Conservation (phyloP, 2,888 invertebrate species). For the Spodoptera picta region DNA sequence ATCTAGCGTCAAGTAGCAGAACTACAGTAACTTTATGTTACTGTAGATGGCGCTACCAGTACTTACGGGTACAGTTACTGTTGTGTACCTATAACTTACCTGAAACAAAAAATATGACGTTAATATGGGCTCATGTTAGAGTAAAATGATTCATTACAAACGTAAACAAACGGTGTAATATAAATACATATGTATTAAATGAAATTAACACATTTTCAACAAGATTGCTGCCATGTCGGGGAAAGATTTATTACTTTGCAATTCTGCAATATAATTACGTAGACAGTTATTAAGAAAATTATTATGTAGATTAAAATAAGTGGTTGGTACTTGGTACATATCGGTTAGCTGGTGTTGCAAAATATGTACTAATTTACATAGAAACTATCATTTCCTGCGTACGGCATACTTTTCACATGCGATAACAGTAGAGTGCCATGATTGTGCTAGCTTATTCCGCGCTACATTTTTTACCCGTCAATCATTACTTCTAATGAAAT, state of each 20-base stretch:
- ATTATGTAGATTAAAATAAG: conserved; percentile 53
- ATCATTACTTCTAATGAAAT: conserved; percentile 29
- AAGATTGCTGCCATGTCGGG: background rate
- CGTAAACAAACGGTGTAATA: no score
- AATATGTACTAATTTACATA: conserved; percentile 71
- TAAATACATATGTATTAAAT: no score
- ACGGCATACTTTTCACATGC: conserved; percentile 76
- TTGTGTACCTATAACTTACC: conserved; percentile 86
- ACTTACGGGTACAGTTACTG: background rate
- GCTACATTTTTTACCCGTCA: conserved; percentile 28
- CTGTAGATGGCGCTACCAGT: conserved; percentile 67
- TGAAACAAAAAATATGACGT: conserved; percentile 77
- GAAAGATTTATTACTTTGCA: conserved; percentile 29
- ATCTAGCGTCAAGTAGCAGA: conserved; percentile 72
- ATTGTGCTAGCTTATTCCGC: conserved; percentile 30
- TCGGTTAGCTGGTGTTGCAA: conserved; percentile 54
- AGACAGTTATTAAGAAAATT: conserved; percentile 43
- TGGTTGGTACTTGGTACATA: conserved; percentile 43
- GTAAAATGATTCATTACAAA: no score
- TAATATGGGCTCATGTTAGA: conserved; percentile 1
- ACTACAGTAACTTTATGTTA: conserved; percentile 50
- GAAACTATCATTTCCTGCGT: conserved; percentile 80
- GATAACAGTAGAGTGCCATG: conserved; percentile 63
- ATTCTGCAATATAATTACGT: conserved; percentile 30
- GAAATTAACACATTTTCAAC: conserved; percentile 9